Percentiles rank a stretch among this genome's conserved stretches.
These are phyloP conservation scores for Geotrypetes seraphini DNA, from an alignment of 2,797 vertebrate genomes.

Conservation along the genomic window DNA sequence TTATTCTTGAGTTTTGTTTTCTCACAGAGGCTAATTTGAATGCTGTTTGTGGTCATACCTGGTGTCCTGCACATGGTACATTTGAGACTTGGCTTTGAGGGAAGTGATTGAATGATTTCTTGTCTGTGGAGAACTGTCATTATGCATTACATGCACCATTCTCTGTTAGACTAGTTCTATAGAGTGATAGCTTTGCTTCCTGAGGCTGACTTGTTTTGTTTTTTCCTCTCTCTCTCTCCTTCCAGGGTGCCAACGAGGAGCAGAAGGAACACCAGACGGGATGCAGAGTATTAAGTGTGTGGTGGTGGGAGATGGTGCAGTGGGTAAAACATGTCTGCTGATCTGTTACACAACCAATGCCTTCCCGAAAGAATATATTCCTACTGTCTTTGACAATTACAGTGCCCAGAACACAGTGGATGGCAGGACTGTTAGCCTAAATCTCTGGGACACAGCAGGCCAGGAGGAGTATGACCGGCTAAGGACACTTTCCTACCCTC, in stretches of 20 bases:
- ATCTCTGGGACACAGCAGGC: slow-evolving; percentile 71
- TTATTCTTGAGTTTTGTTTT: no score
- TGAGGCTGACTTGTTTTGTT: no score
- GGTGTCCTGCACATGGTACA: no score
- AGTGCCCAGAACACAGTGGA: slow-evolving; percentile 69
- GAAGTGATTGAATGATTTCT: no score
- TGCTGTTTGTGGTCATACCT: no score
- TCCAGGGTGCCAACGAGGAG: slow-evolving; percentile 32
- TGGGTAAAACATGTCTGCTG: slow-evolving; percentile 76
- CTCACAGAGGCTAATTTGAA: no score
- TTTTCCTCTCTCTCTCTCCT: no score
- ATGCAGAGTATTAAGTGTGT: slow-evolving; percentile 82
- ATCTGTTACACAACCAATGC: slow-evolving; percentile 78
- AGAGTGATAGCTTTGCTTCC: no score
- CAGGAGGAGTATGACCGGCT: slow-evolving; percentile 73
- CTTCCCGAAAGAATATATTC: slow-evolving; percentile 78
- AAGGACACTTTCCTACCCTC: slow-evolving; percentile 65
- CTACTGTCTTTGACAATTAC: slow-evolving; percentile 80
- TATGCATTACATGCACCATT: no score
- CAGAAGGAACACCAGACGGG: background rate
- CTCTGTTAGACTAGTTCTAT: no score
- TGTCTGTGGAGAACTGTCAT: no score
- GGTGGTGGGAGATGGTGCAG: slow-evolving; percentile 72
- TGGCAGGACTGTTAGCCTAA: slow-evolving; percentile 57
- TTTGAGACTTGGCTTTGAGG: no score